Evolutionary conservation across 2,797 vertebrate species (phyloP), one percentile per base, ranked within the genome.

Genomic region (Karalla daura): DNA sequence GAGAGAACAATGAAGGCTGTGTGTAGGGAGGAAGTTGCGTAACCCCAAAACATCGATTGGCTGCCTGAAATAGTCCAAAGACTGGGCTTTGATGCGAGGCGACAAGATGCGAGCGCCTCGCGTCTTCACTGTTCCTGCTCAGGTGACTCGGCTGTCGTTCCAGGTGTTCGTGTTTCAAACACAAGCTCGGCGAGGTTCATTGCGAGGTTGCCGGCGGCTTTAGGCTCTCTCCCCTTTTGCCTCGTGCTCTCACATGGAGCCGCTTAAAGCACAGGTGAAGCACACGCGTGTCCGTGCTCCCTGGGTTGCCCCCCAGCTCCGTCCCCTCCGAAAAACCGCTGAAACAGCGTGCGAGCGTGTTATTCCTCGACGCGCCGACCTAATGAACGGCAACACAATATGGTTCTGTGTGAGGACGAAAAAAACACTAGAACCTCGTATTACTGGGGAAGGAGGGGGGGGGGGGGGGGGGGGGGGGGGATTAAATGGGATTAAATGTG

Each of bases 331-430:
- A 43, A 53, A 75, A 40, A 50, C 12, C 1, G 1, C 21, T n/a
- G n/a, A 74, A 74, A 41, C 68, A 62, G 60, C 65, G 52, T 81
- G 54, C 52, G 44, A 60, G 74, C 73, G 28, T 76, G 52, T 76
- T 70, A 56, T 69, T 74, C 65, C 40, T 37, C 14, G 40, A 60
- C 50, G 45, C 7, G 0, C 50, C 62, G 41, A 59, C 54, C 59
- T 59, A 80, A 76, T 63, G 37, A 71, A 37, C 55, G 67, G 64
- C 39, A 73, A 72, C 47, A 28, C 23, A 51, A 83, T 74, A 75
- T 55, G 51, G 28, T 66, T 64, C 36, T 84, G 59, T 5, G 53
- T 59, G 52, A 59, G 72, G 80, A 58, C 36, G 60, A 50, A 63
- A 50, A 64, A 76, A 77, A 70, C 74, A 74, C 63, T 63, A 45